Conservation (phyloP, 2,888 invertebrate species). For the Caenorhabditis wallacei region DNA sequence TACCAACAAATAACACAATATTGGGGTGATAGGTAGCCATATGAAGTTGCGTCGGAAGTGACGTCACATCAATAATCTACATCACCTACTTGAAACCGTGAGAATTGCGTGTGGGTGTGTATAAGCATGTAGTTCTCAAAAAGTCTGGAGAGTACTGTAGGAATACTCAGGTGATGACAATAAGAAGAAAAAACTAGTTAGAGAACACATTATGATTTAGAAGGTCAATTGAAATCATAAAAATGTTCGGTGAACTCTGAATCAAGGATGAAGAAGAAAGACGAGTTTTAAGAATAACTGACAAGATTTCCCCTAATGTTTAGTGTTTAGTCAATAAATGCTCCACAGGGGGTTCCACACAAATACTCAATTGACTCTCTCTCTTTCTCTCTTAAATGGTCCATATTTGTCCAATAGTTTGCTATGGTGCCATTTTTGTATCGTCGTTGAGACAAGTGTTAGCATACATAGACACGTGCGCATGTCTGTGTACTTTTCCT, state of each 20-base stretch:
- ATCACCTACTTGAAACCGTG: conserved; percentile 54
- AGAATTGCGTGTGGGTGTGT: conserved; percentile 22
- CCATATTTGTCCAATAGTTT: conserved; percentile 47
- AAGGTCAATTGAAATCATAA: conserved; percentile 32
- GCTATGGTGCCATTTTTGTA: conserved; percentile 41
- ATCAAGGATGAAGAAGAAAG: no score
- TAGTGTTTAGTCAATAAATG: conserved; percentile 36
- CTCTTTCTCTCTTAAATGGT: conserved; percentile 19
- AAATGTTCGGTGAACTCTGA: not conserved
- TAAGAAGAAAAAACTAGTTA: conserved; percentile 35
- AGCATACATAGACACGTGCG: conserved; percentile 53
- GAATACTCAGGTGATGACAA: conserved; percentile 35
- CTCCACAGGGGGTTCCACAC: conserved; percentile 42
- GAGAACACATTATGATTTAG: conserved; percentile 10
- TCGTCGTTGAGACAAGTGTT: conserved; percentile 62
- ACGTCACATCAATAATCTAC: conserved; percentile 57
- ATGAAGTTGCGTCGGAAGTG: conserved; percentile 61
- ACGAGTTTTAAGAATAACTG: not conserved
- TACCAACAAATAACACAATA: conserved; percentile 54
- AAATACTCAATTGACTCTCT: conserved; percentile 42
- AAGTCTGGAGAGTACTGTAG: conserved; percentile 37
- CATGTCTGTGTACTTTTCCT: conserved; percentile 38
- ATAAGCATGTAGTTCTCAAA: not conserved
- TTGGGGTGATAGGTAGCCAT: conserved; percentile 27
- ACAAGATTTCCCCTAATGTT: not conserved